Evolutionary conservation across 2,888 invertebrate species (phyloP), one percentile per base, ranked within the genome.

Genomic region (Neuroscelio doddi): DNA sequence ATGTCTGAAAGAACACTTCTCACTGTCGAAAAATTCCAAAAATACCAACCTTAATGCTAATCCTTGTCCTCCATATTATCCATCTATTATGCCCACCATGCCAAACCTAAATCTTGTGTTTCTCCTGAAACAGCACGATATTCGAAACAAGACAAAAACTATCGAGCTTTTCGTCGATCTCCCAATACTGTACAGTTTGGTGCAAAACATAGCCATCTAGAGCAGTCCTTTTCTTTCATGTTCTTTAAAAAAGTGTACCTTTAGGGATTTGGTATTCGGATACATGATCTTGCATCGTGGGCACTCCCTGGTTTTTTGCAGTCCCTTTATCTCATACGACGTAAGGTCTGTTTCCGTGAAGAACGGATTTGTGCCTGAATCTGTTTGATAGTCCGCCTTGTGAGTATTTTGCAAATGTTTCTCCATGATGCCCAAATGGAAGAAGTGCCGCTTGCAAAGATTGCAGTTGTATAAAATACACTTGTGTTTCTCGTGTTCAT

Each of bases 401-500:
- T 89, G 89, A 9, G 86, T 85, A 77, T 86, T 86, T 45, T 87
- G 85, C 65, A 89, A 87, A 78, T 89, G 89, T 24, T 87, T 85
- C 41, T 87, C 86, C 68, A 89, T 85, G 51, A 87, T 87, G 65
- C 86, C 85, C 71, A 86, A 87, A 73, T 86, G 87, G 84, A 87
- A 87, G 68, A 88, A 87, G 71, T 88, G 88, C 2, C 87, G 86
- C 56, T 88, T 87, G 72, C 89, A 89, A 82, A 89, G 86, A 63
- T 86, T 87, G 77, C 89, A 89, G 0, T 87, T 88, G 80, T 87
- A 89, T 51, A 88, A 87, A n/a, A 86, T 85, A 62, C 87, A 88
- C 9, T 87, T 86, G 73, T 86, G 87, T 65, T 86, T 86, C 16
- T 72, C 70, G 0, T 86, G n/a, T 75, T 88, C 88, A 66, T 88